Evolutionary conservation across 2,888 invertebrate genomes (phyloP), one percentile per base, ranked within the genome.

Genomic region (Eupithecia vulgata): DNA sequence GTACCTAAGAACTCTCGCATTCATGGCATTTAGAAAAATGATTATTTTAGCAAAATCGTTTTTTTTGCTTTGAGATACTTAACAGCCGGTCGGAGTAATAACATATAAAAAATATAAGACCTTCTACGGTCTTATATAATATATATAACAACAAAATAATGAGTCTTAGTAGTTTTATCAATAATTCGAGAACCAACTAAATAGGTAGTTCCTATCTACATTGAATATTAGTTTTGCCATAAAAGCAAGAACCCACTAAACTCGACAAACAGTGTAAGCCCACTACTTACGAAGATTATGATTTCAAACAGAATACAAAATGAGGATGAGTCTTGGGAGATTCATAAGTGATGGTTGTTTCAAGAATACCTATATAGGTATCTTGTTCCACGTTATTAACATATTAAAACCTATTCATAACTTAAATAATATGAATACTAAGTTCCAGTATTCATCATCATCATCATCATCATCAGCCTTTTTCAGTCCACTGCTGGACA

Each of bases 281-380:
- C 34, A 59, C 59, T 64, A 42, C 65, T 37, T 25, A 65, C 37
- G 21, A 65, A 65, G 65, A 65, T 65, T 65, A 25, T 25, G 25
- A 40, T 65, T 25, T 65, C 40, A 65, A 65, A 65, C 42, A 25
- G 65, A 65, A 65, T 65, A 40, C 65, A 21, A 25, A 65, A 65
- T 65, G 37, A 40, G 65, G 64, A 35, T 64, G 15, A 15, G 40
- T 40, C 65, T 65, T 65, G 13, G 21, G 62, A 21, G 40, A 61
- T 61, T 61, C 37, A 42, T 13, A 21, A 5, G 21, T 65, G 40
- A 10, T 13, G 40, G 65, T 65, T 25, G 37, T 13, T 42, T 65
- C 15, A 65, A 65, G 65, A 37, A 4, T 30, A 30, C 30, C 30
- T 30, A 30, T 30, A 35, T 40, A 40, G 42, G 42, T 15, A 45